These are phyloP conservation scores for Metopia argyrocephala DNA, from an alignment of 2,888 invertebrate species.

Conservation along the genomic window DNA sequence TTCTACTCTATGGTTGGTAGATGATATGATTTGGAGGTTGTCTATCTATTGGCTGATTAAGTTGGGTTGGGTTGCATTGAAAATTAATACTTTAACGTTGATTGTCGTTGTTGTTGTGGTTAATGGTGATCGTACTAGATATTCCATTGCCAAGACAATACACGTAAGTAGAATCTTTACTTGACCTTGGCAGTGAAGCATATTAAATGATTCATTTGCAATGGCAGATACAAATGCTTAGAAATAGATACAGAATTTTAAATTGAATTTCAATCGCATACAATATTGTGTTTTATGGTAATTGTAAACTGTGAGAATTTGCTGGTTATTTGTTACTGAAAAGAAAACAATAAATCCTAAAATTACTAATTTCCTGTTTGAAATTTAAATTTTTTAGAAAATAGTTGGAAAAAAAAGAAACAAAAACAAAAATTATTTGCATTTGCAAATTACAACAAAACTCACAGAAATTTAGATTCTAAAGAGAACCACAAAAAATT, in stretches of 20 bases:
- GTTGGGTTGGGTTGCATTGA: slow-evolving; percentile 35
- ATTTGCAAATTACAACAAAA: slow-evolving; percentile 22
- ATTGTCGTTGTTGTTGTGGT: background rate
- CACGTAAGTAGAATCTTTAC: slow-evolving; percentile 35
- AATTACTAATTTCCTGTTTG: slow-evolving; percentile 61
- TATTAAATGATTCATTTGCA: slow-evolving; percentile 54
- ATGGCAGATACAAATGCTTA: background rate
- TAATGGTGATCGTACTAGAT: background rate
- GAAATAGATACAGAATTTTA: background rate
- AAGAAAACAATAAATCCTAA: slow-evolving; percentile 53
- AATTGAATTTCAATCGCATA: slow-evolving; percentile 32
- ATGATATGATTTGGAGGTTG: background rate
- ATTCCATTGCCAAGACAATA: slow-evolving; percentile 44
- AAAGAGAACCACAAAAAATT: background rate
- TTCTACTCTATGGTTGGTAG: background rate
- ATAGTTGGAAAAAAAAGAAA: background rate
- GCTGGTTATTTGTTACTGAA: slow-evolving; percentile 32
- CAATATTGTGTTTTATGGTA: slow-evolving; percentile 33
- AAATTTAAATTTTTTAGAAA: slow-evolving; percentile 1
- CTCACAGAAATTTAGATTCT: too few species aligned
- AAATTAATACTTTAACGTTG: slow-evolving; percentile 31
- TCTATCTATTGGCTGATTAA: slow-evolving; percentile 11
- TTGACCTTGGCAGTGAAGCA: slow-evolving; percentile 62
- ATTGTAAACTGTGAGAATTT: slow-evolving; percentile 55
- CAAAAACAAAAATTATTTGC: background rate